Evolutionary conservation across 2,113 vertebrate species (phyloP), one percentile per base, ranked within the genome.

Genomic region (Panurus biarmicus): DNA sequence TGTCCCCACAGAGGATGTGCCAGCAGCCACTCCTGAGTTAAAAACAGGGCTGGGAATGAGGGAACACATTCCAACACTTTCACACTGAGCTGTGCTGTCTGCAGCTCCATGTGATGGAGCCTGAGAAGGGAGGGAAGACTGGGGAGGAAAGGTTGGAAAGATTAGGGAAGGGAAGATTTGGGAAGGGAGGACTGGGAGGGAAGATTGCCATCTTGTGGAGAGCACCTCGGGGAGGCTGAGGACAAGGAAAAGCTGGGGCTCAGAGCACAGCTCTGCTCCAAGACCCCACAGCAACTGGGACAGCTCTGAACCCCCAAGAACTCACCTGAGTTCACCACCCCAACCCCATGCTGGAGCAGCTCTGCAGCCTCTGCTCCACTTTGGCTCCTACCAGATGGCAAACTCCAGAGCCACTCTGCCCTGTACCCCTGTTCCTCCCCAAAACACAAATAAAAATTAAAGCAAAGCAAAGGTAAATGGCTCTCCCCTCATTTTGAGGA

Each of bases 121-220:
- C 25, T 69, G n/a, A 7, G 42, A 9, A 22, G 56, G 73, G 44
- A 60, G 44, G 15, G 70, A 77, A 51, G 26, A 73, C 9, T 76
- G 76, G 24, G 24, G 40, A 42, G 40, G 10, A 42, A 42, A 42
- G 40, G 40, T 14, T 42, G 40, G 10, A 42, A 42, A 14, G 40
- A 42, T 42, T 42, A 14, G 40, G 40, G 40, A 42, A 50, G 36
- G 31, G 11, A 44, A n/a, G n/a, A 42, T 42, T 42, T 42, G 40
- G 40, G 40, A 42, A 50, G 36, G 31, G 11, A 44, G 3, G 20
- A 35, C 0, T 35, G 38, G 58, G 58, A 60, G 58, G 58, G 58
- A 60, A 85, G 31, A 70, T 69, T 92, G 91, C 91, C 89, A 92
- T 66, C 95, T 94, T 57, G 93, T 91, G 94, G 94, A 92, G n/a